Base-by-base conservation (phyloP, 2,797 vertebrate species). In the Discoglossus pictus region DNA sequence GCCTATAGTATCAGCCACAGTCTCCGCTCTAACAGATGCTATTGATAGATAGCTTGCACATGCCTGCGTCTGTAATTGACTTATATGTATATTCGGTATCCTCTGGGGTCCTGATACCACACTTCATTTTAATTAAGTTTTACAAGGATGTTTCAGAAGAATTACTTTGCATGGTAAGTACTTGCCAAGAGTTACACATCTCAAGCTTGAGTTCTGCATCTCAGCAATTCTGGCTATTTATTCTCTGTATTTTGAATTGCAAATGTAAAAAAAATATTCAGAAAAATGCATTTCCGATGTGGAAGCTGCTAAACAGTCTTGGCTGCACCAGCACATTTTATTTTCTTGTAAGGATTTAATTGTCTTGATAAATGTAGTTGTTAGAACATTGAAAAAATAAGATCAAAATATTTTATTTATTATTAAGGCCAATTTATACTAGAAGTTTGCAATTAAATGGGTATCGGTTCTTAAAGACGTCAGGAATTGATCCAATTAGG, bases 141-240 rank as follows among this genome's bases (percentile, higher is more conserved):
- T 56, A 24, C 42, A 38, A 24, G 23, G 11, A 47, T 48, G 42
- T 56, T 65, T 24, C 7, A 13, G 21, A n/a, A 51, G 42, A 31
- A 56, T 65, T 47, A 65, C 62, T 65, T 65, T 65, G 21, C 62
- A 56, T 20, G 23, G 20, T 24, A 65, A 47, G 25, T 39, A 27
- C 38, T 47, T 65, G n/a, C 51, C 51, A 65, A 38, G 10, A 56
- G 48, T 56, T 25, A 56, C 31, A 55, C 31, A 55, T 36, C 24
- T 55, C 13, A 1, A 23, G 46, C n/a, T 47, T 47, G 51, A 27
- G 18, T 39, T 48, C 24, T 46, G 27, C n/a, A 27, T 47, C n/a
- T 56, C 42, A 48, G 52, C 42, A 40, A 47, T 56, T 65, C 15
- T 10, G 5, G 1, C 8, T 12, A 16, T 50, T 39, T 60, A 16